Conservation (phyloP, 2,888 invertebrate species). For the Cheilosia vernalis region DNA sequence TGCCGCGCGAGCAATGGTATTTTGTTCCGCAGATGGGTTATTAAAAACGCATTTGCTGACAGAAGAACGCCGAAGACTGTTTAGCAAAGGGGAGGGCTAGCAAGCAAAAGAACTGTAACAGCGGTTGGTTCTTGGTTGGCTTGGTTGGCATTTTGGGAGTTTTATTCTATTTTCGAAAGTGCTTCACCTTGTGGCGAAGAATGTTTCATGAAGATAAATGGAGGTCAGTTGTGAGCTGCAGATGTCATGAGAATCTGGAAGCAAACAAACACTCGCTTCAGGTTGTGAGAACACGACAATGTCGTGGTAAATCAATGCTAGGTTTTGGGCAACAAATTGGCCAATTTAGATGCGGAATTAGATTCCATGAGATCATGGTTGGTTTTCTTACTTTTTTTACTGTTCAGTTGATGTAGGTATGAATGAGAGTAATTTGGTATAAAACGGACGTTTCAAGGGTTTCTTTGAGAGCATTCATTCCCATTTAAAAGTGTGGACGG, state of each 20-base stretch:
- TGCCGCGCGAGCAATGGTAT: slow-evolving; percentile 40
- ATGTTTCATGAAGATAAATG: slow-evolving; percentile 25
- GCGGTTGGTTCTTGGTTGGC: slow-evolving; percentile 13
- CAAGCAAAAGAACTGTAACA: slow-evolving; percentile 38
- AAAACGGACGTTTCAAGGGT: slow-evolving; percentile 2
- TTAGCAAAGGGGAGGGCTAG: slow-evolving; percentile 9
- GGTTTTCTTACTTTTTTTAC: slow-evolving; percentile 9
- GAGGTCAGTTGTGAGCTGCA: slow-evolving; percentile 41
- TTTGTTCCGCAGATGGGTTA: slow-evolving; percentile 47
- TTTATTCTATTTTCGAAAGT: slow-evolving; percentile 19
- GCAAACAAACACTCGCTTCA: not conserved
- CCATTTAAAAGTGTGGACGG: too few relatives aligned
- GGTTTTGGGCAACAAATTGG: slow-evolving; percentile 49
- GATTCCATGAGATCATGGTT: slow-evolving; percentile 26
- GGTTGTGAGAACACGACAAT: slow-evolving; percentile 10
- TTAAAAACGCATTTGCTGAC: slow-evolving; percentile 64
- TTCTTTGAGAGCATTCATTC: not conserved
- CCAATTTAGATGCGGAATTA: slow-evolving; percentile 53
- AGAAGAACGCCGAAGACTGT: not conserved
- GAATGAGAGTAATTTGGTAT: not conserved
- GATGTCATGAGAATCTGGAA: slow-evolving; percentile 39
- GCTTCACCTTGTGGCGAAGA: slow-evolving; percentile 34
- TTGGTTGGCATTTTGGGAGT: slow-evolving; percentile 11
- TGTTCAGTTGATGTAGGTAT: too few relatives aligned
- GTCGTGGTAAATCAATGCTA: slow-evolving; percentile 32